Base-by-base conservation (phyloP, 2,888 invertebrate species). In the Gymnocheta viridis region DNA sequence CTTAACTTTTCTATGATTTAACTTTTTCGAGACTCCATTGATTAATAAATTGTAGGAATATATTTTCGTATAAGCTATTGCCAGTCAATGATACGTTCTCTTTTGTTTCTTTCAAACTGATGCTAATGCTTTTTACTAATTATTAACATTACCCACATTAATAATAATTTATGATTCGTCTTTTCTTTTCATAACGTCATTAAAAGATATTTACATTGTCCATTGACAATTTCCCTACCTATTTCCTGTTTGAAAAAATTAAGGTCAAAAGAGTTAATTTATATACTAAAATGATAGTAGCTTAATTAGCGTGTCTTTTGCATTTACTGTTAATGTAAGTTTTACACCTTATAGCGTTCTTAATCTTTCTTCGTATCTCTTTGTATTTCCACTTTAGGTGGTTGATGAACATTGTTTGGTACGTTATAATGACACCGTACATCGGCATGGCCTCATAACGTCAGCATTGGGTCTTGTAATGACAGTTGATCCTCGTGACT, bases 381-480 rank as follows among this genome's bases (percentile, higher is more conserved):
- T 80, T 76, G 10, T 5, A 10, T 24, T 58, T 79, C 10, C 38
- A 32, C 89, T 87, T 58, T 91, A 94, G 94, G 93, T 94, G 85
- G 89, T 91, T 80, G 92, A 92, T 86, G 91, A 92, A 60, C 92
- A 92, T 85, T 93, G 93, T 73, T 89, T 94, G 87, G 91, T 93
- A 85, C 91, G 91, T 85, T 94, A 94, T 89, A 93, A 93, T 54
- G 92, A 92, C 73, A 91, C 93, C 19, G 92, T 93, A 70, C 94
- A 94, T 91, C 91, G 91, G 49, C 93, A 94, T 88, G 94, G 94
- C 51, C 91, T 94, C 87, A 92, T 94, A 87, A 94, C 94, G 78
- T 93, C 93, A 54, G 93, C 93, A 17, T 89, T 94, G 78, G 94
- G 94, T 51, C 91, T 94, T 49, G 92, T 93, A 83, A 92, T 94